Evolutionary conservation across 2,888 invertebrate species (phyloP), one percentile per base, ranked within the genome.

Genomic region (Malthinus flaveolus): DNA sequence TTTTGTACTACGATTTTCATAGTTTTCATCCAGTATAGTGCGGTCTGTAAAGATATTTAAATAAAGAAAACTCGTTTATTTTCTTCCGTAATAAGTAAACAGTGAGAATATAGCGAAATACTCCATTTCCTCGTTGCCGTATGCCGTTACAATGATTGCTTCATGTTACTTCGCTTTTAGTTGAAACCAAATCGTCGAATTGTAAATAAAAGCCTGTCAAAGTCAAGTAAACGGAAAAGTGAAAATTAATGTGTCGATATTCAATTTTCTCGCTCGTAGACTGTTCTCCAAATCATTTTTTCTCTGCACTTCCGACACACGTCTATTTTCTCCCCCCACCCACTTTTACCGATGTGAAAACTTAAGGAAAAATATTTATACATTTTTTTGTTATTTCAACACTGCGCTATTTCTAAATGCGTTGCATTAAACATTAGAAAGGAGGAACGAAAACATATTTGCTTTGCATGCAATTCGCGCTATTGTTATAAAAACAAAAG

Each of bases 341-440:
- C n/a, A n/a, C 5, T 23, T 23, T 23, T 23, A 23, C 5, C 2
- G 23, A 2, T 23, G 23, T 23, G 23, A 23, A 23, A 23, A 23
- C 23, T 23, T 23, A 3, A 23, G 5, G 5, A 23, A 5, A 23
- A 5, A 23, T 23, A 23, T 23, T n/a, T n/a, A n/a, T n/a, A n/a
- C n/a, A 15, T 42, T 15, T 42, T 42, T 13, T 42, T 42, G 12
- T 42, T 15, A 8, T 42, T 42, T 39, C 11, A 39, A 23, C 15
- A 3, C 9, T 39, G 32, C 45, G 48, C 54, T 35, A 58, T 56
- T 53, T 49, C 47, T 50, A 56, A 60, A 56, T 56, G 52, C 54
- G 51, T 57, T 62, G 61, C 62, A 64, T 62, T 59, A 57, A 52
- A 62, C 62, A 64, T 64, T 62, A 60, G 59, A 49, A 39, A 55